A percentile compares a stretch with the other conserved stretches of the same genome.
Evolutionary conservation across 2,888 invertebrate species (phyloP).

Genomic region (Cheilosia scutellata): DNA sequence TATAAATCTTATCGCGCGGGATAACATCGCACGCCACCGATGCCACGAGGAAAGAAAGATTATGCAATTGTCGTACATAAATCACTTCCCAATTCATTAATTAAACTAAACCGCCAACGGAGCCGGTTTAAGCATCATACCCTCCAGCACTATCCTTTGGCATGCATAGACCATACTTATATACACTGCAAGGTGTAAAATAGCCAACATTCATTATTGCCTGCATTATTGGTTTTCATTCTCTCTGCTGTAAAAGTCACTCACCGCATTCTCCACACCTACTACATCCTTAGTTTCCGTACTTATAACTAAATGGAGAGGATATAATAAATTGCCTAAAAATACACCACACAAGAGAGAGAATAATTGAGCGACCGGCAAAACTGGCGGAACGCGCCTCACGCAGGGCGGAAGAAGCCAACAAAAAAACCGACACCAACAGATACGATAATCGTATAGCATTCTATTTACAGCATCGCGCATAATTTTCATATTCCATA

Average conservation of each 20-base stretch:
- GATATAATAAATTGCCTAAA: slow-evolving; percentile 35
- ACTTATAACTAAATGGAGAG: slow-evolving; percentile 14
- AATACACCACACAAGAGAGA: slow-evolving; percentile 13
- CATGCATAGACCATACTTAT: neutral
- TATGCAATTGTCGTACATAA: neutral
- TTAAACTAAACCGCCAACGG: neutral
- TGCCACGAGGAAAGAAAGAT: neutral
- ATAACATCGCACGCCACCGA: neutral
- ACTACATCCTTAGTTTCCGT: neutral
- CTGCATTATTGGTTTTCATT: neutral
- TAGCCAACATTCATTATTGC: neutral
- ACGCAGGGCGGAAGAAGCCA: neutral
- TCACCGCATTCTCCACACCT: neutral
- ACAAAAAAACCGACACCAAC: neutral
- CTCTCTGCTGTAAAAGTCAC: slow-evolving; percentile 2
- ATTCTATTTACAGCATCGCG: slow-evolving; percentile 19
- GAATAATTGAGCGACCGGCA: slow-evolving; percentile 7
- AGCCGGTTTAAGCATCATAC: too few species aligned
- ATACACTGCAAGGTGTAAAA: neutral
- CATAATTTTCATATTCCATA: slow-evolving; percentile 12
- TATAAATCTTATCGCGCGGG: neutral
- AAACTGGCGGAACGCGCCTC: neutral
- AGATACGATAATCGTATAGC: neutral
- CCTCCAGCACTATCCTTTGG: neutral
- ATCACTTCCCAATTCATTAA: slow-evolving; percentile 9